Conservation (phyloP, 2,888 invertebrate species). For the Panzeria rudis region DNA sequence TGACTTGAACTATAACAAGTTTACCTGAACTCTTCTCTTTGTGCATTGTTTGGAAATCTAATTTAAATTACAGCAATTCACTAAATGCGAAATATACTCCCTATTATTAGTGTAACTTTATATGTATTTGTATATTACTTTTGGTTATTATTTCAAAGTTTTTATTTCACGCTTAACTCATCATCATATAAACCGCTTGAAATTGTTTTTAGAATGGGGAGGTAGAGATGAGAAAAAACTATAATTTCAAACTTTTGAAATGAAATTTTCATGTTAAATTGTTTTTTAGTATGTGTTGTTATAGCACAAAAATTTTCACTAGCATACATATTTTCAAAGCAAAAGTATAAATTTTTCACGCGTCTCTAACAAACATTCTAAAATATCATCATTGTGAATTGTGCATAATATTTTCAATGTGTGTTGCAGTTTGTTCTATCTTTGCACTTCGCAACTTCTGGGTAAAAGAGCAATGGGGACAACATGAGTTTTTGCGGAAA, state of each 20-base stretch:
- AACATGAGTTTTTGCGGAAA: conserved; percentile 15
- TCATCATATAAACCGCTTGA: conserved; percentile 15
- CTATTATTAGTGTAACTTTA: not conserved
- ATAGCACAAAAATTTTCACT: conserved; percentile 54
- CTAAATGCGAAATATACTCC: not conserved
- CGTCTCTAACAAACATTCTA: conserved; percentile 23
- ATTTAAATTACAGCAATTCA: conserved; percentile 6
- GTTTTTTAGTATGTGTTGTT: conserved; percentile 73
- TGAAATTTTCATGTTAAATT: conserved; percentile 75
- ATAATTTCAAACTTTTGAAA: conserved; percentile 41
- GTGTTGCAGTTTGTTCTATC: not conserved
- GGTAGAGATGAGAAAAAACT: not conserved
- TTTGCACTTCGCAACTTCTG: not conserved
- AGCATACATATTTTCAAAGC: too few species aligned
- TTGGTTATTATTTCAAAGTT: not conserved
- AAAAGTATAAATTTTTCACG: conserved; percentile 45
- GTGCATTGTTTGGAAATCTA: not conserved
- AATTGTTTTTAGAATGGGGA: not conserved
- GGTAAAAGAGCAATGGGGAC: conserved; percentile 15
- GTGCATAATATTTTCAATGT: conserved; percentile 7
- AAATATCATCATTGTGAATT: conserved; percentile 32
- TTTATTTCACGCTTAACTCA: conserved; percentile 4
- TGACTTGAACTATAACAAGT: not conserved
- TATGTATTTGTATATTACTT: not conserved
- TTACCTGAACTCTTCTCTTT: not conserved